A percentile compares a stretch with the other conserved stretches of the same genome.
Conservation (phyloP, 1,140 invertebrate species). For the Venturia canescens region DNA sequence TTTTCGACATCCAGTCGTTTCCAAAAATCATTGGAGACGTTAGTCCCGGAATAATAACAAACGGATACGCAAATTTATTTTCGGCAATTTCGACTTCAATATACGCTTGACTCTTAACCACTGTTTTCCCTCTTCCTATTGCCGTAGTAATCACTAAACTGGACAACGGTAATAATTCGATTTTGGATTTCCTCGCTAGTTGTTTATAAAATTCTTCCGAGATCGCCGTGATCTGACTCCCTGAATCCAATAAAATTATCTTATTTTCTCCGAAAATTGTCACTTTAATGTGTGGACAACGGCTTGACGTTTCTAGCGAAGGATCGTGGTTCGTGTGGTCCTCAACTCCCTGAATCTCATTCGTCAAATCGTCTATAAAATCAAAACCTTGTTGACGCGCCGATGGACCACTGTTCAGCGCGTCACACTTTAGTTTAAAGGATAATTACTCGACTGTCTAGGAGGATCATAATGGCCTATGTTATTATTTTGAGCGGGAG, state of each 20-base stretch:
- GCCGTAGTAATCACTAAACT: neutral
- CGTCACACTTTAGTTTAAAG: neutral
- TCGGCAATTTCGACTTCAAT: no score
- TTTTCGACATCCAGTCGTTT: no score
- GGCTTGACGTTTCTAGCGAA: no score
- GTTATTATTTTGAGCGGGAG: no score
- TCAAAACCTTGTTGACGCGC: neutral
- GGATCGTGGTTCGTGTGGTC: neutral
- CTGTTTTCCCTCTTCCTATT: neutral
- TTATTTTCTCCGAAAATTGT: neutral
- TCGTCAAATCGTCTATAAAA: neutral
- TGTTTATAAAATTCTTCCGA: constrained; percentile 47
- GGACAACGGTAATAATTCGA: neutral
- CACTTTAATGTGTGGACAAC: neutral
- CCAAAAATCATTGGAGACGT: no score
- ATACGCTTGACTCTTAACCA: no score
- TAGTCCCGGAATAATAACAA: no score
- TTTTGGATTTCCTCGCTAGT: neutral
- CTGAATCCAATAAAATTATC: constrained; percentile 47
- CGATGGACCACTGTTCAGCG: neutral
- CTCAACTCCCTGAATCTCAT: neutral
- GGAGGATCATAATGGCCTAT: no score
- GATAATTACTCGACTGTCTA: neutral
- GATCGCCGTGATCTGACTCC: constrained; percentile 52
- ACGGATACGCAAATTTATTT: no score